Conservation (phyloP, 2,113 vertebrate species). For the Balaenoptera acutorostrata region DNA sequence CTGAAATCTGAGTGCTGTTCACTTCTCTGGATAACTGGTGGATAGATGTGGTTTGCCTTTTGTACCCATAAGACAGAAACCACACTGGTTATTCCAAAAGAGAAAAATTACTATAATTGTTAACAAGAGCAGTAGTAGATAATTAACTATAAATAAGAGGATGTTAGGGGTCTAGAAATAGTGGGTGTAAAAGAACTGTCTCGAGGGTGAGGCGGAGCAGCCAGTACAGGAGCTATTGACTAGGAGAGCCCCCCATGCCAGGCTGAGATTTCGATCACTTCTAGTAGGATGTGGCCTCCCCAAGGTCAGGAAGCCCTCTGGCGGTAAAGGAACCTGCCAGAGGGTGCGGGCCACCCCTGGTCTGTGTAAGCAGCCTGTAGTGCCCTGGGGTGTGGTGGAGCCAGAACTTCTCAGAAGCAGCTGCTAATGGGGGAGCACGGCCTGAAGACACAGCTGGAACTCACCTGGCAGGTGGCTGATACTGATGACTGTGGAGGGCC, state of each 20-base stretch:
- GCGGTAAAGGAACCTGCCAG: not conserved
- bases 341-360: no score
- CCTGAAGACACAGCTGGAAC: not conserved
- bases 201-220: not conserved
- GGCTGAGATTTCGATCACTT: not conserved
- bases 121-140: not conserved
- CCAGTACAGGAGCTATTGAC: not conserved
- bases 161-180: not conserved
- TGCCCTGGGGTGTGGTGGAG: not conserved
- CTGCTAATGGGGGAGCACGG: not conserved
- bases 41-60: not conserved
- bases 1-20: not conserved
- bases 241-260: not conserved
- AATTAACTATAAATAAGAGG: not conserved
- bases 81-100: not conserved
- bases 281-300: no score
- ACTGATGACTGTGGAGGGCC: rapidly evolving
- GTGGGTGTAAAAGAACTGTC: not conserved
- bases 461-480: not conserved
- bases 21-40: not conserved
- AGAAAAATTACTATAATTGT: not conserved
- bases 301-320: not conserved
- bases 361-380: not conserved
- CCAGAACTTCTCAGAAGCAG: not conserved
- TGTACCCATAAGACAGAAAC: not conserved